Base-by-base conservation (phyloP, 2,797 vertebrate species). In the Lepus oiostolus region DNA sequence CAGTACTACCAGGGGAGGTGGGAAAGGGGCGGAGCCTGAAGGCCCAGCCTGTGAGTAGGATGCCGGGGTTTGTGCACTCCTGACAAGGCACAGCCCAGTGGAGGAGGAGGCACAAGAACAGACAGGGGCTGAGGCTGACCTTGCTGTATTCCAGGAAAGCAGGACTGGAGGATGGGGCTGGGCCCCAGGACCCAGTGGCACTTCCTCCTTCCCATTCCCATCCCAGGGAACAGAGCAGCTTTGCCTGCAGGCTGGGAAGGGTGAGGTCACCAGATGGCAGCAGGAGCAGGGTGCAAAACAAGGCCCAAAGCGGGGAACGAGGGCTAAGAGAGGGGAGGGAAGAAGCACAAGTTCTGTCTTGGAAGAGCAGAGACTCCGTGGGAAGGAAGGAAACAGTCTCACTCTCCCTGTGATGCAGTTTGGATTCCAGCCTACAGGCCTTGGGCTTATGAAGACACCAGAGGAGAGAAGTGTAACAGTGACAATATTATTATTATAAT, bases 1-100 rank as follows among this genome's bases (percentile, higher is more conserved):
- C 0, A 58, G 32, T 30, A 22, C 67, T 16, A 9, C 28, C 4
- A 21, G 22, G 14, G 13, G 30, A 62, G 24, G 47, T 0, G 5
- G 22, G 17, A 12, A 32, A 35, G 60, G 47, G 28, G n/a, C 8
- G 5, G 1, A 24, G 19, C 6, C 21, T 4, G 22, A 26, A 26
- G 63, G 54, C 54, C 14, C 54, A 58, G 54, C 13, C 5, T 58
- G 54, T 17, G 13, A 58, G 54, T 16, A 26, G 52, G 77, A 21
- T 0, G 0, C n/a, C n/a, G 42, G 71, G 24, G 30, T 17, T 42
- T 47, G 42, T 47, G 32, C 22, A 7, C 21, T 10, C 5, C 42
- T 13, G 5, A 62, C 58, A 12, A 13, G 2, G 19, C 60, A 3
- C 21, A 30, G 38, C 58, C 32, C 28, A 0, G 0, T 0, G 4